phyloP scores from a whole-genome alignment of 2,113 vertebrate genomes.

The Notechis scutatus region DNA sequence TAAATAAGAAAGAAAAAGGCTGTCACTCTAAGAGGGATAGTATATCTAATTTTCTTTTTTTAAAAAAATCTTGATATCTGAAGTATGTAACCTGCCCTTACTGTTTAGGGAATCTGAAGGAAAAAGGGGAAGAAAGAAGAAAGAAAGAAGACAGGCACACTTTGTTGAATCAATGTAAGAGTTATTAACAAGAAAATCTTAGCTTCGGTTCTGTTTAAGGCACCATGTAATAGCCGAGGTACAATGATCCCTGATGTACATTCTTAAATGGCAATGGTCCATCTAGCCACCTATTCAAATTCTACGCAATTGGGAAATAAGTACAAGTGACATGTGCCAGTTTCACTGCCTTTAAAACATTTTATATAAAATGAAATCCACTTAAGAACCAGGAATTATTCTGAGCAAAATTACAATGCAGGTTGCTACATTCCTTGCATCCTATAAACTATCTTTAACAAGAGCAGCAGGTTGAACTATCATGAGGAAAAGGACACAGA shows the following conservation, averaged over 20 bases:
- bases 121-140: neutral
- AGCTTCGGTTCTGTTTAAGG: slow-evolving; percentile 85
- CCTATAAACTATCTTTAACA: slow-evolving; percentile 77
- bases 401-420: slow-evolving; percentile 74
- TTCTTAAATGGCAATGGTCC: slow-evolving; percentile 83
- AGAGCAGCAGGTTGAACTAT: slow-evolving; percentile 81
- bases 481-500: slow-evolving; percentile 78
- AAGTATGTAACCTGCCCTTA: slow-evolving; percentile 73
- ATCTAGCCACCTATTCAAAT: slow-evolving; percentile 80
- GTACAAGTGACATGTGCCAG: slow-evolving; percentile 79
- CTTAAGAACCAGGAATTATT: slow-evolving; percentile 74
- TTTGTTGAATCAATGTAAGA: slow-evolving; percentile 74
- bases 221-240: slow-evolving; percentile 87
- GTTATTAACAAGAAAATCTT: slow-evolving; percentile 74
- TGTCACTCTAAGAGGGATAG: slow-evolving; percentile 71
- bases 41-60: slow-evolving; percentile 53
- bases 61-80: slow-evolving; percentile 69
- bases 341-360: slow-evolving; percentile 78
- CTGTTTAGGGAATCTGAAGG: slow-evolving; percentile 68
- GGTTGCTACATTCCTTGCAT: slow-evolving; percentile 84
- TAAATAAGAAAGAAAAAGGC: slow-evolving; percentile 71
- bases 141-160: slow-evolving; percentile 71
- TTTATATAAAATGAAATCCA: slow-evolving; percentile 74
- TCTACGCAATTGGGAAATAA: slow-evolving; percentile 73
- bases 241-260: slow-evolving; percentile 86